Base-by-base conservation (phyloP, 1,140 invertebrate species). In the Microplitis mediator region DNA sequence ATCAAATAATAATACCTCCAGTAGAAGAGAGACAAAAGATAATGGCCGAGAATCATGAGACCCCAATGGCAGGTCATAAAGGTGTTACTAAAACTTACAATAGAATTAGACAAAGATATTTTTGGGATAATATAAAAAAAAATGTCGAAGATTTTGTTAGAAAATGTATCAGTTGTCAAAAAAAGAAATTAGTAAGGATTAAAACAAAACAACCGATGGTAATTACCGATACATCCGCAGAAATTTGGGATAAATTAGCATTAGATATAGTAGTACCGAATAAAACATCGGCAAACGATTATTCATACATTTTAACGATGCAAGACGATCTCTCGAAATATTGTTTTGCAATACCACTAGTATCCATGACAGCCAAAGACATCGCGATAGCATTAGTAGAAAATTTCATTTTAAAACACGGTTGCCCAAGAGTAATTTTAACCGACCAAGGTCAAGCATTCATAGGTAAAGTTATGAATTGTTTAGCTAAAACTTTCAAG, bases 291-390 rank as follows among this genome's bases (percentile, higher is more conserved):
- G 5, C 63, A 39, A 45, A 72, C 32, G 75, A 71, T 11, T 45
- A 74, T 71, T 54, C 35, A 60, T 72, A 78, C 23, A 66, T 74
- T 4, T 23, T 76, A 50, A 74, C 75, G 3, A 71, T 76, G n/a
- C 78, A 81, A 75, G 79, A 80, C 71, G 70, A 78, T 60, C 56
- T 83, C 35, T 75, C 78, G 3, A 83, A 82, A 75, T 82, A 74
- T 72, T 72, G 62, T 6, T 52, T 63, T 11, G 76, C 79, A 1
- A 56, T 72, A 14, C 63, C 76, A 8, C 1, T 82, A n/a, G 62
- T 52, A 9, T 68, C 75, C 71, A 68, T 75, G 34, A 71, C 73
- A 36, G 74, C 79, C 9, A 58, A 71, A 66, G 72, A 73, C 31
- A 68, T 81, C 23, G 76, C 79, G 6, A 16, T 74, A 32, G 71